Evolutionary conservation across 2,888 invertebrate species (phyloP).

Genomic region (Ochropleura plecta): DNA sequence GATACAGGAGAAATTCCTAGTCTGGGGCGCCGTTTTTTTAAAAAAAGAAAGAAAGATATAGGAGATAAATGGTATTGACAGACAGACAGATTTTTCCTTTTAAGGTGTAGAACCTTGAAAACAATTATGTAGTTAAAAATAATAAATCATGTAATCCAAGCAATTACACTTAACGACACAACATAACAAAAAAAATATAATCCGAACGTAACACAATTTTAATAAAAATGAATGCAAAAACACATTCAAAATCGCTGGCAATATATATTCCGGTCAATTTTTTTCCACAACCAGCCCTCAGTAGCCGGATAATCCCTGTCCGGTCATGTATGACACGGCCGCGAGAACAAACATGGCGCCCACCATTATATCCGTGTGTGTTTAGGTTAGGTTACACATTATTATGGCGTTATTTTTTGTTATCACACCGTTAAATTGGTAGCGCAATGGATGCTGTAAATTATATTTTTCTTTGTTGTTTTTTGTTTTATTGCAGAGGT

Average conservation of each 20-base stretch:
- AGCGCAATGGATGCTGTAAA: conserved; percentile 57
- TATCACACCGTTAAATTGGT: conserved; percentile 70
- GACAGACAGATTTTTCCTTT: too few species aligned
- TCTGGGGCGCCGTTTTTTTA: too few species aligned
- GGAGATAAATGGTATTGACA: too few species aligned
- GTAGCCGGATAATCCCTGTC: conserved; percentile 81
- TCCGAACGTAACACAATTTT: conserved; percentile 33
- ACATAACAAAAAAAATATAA: conserved; percentile 32
- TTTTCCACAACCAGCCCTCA: conserved; percentile 64
- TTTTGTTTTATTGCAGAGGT: conserved; percentile 15
- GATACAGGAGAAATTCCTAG: too few species aligned
- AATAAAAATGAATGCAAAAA: conserved; percentile 64
- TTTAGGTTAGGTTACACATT: conserved; percentile 86
- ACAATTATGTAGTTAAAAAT: not conserved
- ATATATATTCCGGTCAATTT: conserved; percentile 67
- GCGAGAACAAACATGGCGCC: conserved; percentile 79
- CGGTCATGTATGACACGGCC: conserved; percentile 85
- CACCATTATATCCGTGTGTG: conserved; percentile 82
- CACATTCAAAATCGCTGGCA: conserved; percentile 59
- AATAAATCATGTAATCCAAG: conserved; percentile 1
- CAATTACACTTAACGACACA: conserved; percentile 21
- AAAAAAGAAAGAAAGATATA: too few species aligned
- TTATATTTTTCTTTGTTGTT: conserved; percentile 52
- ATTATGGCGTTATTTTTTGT: conserved; percentile 79
- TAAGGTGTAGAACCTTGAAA: too few species aligned